These are phyloP conservation scores for Monopterus albus DNA, from an alignment of 2,113 vertebrate genomes.

Conservation along the genomic window DNA sequence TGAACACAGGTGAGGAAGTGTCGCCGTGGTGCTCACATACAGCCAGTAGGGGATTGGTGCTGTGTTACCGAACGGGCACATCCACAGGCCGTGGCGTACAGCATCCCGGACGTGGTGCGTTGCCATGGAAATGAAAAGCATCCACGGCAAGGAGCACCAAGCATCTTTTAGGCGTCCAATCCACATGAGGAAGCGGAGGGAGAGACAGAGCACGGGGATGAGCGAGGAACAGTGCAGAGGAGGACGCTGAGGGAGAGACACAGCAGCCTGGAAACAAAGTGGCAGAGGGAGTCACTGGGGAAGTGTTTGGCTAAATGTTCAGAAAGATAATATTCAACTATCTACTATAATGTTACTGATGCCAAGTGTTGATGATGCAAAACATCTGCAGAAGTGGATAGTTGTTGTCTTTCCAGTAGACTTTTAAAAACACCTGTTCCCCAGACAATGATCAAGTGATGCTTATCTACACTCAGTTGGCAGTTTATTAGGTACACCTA, in stretches of 20 bases:
- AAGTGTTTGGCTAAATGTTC: too few relatives aligned
- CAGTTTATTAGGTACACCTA: too few relatives aligned
- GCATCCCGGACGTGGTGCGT: conserved; percentile 95
- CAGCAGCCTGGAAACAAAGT: conserved; percentile 83
- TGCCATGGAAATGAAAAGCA: conserved; percentile 93
- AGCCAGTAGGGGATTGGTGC: conserved; percentile 93
- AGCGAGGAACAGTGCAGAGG: conserved; percentile 94
- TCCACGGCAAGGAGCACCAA: conserved; percentile 96
- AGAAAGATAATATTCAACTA: too few relatives aligned
- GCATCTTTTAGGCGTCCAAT: conserved; percentile 91
- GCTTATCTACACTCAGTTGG: too few relatives aligned
- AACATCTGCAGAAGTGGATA: too few relatives aligned
- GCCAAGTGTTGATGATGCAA: too few relatives aligned
- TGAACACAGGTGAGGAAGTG: conserved; percentile 93
- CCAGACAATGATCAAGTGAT: too few relatives aligned
- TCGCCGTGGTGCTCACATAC: conserved; percentile 91
- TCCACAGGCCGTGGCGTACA: conserved; percentile 92
- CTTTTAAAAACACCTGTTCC: too few relatives aligned
- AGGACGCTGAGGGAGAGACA: conserved; percentile 89
- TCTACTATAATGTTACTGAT: too few relatives aligned
- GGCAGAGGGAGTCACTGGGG: neutral
- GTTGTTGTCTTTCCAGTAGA: too few relatives aligned
- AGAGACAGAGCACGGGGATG: conserved; percentile 88
- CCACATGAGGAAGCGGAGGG: conserved; percentile 89
- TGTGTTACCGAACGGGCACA: conserved; percentile 94